Percentiles rank a stretch among this genome's conserved stretches.
These are phyloP conservation scores for Diphyllodes magnificus DNA, from an alignment of 2,113 vertebrate genomes.

Conservation along the genomic window DNA sequence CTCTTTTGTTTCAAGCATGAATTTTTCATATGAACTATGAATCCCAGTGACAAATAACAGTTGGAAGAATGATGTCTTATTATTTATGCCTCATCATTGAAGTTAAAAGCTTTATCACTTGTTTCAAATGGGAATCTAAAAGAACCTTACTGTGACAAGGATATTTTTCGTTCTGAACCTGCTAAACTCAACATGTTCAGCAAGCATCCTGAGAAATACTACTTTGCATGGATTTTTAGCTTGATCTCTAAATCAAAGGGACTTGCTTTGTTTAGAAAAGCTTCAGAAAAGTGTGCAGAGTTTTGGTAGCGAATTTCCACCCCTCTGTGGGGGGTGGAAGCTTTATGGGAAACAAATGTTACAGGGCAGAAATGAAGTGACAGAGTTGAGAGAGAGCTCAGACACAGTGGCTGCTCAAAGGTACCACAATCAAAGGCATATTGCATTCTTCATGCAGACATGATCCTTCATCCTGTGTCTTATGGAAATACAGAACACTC, in stretches of 20 bases:
- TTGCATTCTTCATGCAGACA: neutral
- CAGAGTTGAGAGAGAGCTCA: neutral
- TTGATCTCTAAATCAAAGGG: neutral
- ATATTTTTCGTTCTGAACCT: neutral
- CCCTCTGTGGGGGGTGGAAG: too few relatives aligned
- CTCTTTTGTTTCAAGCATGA: neutral
- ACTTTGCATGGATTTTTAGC: neutral
- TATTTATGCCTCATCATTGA: neutral
- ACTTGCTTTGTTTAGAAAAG: neutral
- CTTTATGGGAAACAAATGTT: neutral
- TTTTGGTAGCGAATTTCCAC: neutral
- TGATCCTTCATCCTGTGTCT: neutral
- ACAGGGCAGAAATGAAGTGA: neutral
- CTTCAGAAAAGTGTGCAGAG: neutral
- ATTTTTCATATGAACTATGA: neutral
- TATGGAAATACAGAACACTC: neutral
- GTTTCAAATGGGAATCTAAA: neutral
- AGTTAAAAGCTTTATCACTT: neutral
- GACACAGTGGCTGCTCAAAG: neutral
- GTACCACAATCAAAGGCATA: neutral
- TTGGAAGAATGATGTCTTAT: neutral
- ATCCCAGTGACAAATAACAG: neutral
- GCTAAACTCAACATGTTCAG: neutral
- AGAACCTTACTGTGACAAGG: neutral
- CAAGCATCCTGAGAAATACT: neutral